These are phyloP conservation scores for Chalcosyrphus nemorum DNA, from an alignment of 2,888 invertebrate species.

Conservation along the genomic window DNA sequence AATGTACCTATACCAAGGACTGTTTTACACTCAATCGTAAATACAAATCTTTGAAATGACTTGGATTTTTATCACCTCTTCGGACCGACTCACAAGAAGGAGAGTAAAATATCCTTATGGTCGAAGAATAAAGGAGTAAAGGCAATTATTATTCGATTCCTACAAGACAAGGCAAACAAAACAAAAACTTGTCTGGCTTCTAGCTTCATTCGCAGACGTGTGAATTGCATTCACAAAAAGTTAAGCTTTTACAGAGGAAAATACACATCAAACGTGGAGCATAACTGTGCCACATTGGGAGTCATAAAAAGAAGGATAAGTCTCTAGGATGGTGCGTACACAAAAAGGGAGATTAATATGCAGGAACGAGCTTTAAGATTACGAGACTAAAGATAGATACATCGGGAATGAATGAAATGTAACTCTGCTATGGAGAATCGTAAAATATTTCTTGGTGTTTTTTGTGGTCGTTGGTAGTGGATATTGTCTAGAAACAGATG, in stretches of 20 bases:
- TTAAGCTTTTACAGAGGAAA: neutral
- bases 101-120: too few species aligned
- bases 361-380: neutral
- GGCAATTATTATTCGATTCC: neutral
- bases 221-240: neutral
- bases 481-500: too few species aligned
- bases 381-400: too few species aligned
- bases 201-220: neutral
- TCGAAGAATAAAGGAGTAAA: neutral
- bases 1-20: constrained; percentile 46
- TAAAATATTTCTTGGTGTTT: too few species aligned
- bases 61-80: constrained; percentile 21
- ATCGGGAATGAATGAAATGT: too few species aligned
- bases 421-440: too few species aligned
- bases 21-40: constrained; percentile 53
- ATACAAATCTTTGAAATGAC: constrained; percentile 30
- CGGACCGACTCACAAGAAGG: neutral
- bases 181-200: neutral
- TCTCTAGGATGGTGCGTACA: neutral
- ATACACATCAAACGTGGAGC: neutral
- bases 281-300: neutral
- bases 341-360: neutral
- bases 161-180: neutral
- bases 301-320: neutral
- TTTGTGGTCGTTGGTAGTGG: too few species aligned